Evolutionary conservation across 1,140 invertebrate species (phyloP).

Genomic region (Hycleus phaleratus): DNA sequence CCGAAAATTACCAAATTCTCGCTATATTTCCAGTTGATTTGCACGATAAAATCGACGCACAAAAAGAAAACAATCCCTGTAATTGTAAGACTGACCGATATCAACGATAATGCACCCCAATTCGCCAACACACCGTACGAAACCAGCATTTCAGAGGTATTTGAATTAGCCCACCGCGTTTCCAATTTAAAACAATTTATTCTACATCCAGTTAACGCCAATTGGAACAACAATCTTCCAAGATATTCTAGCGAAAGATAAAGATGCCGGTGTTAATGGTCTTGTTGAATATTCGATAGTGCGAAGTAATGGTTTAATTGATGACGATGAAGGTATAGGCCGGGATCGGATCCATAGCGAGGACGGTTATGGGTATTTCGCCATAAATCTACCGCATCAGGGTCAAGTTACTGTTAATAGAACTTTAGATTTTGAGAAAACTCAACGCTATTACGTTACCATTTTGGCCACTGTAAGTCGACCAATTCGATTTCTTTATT

Average conservation of each 20-base stretch:
- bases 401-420: constrained; percentile 84
- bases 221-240: constrained; percentile 82
- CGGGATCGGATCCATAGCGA: constrained; percentile 49
- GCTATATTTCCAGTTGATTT: constrained; percentile 58
- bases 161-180: not conserved
- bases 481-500: not conserved
- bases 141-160: constrained; percentile 79
- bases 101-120: constrained; percentile 79
- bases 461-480: constrained; percentile 80
- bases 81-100: constrained; percentile 81
- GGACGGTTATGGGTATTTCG: constrained; percentile 75
- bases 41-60: constrained; percentile 65
- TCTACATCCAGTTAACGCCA: constrained; percentile 63
- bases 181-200: not conserved
- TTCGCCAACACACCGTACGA: constrained; percentile 76
- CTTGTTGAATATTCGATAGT: constrained; percentile 74
- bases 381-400: constrained; percentile 81
- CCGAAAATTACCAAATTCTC: no score
- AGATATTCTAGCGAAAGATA: constrained; percentile 72
- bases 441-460: constrained; percentile 81
- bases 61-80: constrained; percentile 76
- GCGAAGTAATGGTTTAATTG: constrained; percentile 49
- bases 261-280: constrained; percentile 79
- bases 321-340: constrained; percentile 43
- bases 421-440: constrained; percentile 81